Evolutionary conservation across 2,797 vertebrate genomes (phyloP).

Genomic region (Threskiornis aethiopicus): DNA sequence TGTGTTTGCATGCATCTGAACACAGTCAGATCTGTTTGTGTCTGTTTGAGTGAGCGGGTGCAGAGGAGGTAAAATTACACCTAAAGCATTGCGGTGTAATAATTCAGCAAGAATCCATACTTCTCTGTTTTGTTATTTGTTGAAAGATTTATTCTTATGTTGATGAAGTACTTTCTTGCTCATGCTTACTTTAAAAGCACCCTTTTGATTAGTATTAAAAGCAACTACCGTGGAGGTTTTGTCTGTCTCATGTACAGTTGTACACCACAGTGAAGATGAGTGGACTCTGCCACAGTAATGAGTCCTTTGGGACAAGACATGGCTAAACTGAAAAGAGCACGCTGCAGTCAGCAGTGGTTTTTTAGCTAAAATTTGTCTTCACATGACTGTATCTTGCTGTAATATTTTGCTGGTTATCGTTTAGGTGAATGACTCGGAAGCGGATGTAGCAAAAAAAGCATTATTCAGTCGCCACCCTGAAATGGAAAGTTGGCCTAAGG

Average conservation of each 20-base stretch:
- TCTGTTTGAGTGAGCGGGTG: background rate
- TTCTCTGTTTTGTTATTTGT: background rate
- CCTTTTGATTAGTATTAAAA: background rate
- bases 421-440: conserved; percentile 86
- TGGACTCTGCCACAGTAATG: background rate
- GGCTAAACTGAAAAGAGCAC: background rate
- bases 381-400: background rate
- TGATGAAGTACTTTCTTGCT: background rate
- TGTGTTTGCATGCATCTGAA: background rate
- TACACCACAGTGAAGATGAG: background rate
- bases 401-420: background rate
- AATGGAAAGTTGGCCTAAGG: conserved; percentile 89
- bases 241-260: background rate
- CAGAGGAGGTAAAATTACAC: background rate
- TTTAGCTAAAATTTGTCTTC: background rate
- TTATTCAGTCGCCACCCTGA: conserved; percentile 91
- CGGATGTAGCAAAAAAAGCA: conserved; percentile 78
- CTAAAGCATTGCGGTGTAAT: background rate
- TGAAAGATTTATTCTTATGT: background rate
- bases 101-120: background rate
- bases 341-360: background rate
- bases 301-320: background rate
- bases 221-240: background rate
- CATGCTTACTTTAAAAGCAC: background rate
- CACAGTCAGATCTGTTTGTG: background rate